A percentile compares a stretch with the other conserved stretches of the same genome.
phyloP scores from a whole-genome alignment of 2,797 vertebrate species.

The Sebastes jordani region DNA sequence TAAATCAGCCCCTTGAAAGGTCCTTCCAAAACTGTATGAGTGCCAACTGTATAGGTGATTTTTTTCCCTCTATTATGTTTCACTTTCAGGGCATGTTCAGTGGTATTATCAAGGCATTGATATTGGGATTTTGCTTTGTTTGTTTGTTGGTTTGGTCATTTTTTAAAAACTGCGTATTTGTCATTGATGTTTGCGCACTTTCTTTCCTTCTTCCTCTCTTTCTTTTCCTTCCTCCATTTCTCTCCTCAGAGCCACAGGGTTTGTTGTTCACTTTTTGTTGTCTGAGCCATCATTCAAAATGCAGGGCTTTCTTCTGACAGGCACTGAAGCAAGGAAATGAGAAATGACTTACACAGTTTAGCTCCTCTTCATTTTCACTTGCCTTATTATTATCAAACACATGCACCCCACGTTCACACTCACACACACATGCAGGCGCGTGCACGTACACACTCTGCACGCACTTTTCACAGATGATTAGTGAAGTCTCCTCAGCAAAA shows the following conservation, averaged over 20 bases:
- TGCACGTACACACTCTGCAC: neutral
- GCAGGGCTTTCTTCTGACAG: slow-evolving; percentile 75
- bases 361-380: slow-evolving; percentile 80
- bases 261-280: slow-evolving; percentile 79
- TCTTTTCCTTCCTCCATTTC: slow-evolving; percentile 22
- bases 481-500: slow-evolving; percentile 66
- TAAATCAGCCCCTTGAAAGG: slow-evolving; percentile 77
- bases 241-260: slow-evolving; percentile 63
- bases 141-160: slow-evolving; percentile 55
- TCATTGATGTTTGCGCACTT: slow-evolving; percentile 8
- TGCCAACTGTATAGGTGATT: slow-evolving; percentile 61
- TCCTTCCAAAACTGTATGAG: slow-evolving; percentile 68
- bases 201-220: neutral
- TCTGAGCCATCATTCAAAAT: slow-evolving; percentile 78
- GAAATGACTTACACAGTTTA: slow-evolving; percentile 82
- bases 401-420: neutral
- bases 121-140: slow-evolving; percentile 44
- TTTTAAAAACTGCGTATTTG: slow-evolving; percentile 34
- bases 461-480: slow-evolving; percentile 72
- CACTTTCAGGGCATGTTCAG: slow-evolving; percentile 59
- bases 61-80: slow-evolving; percentile 58
- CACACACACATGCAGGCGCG: neutral
- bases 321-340: slow-evolving; percentile 77
- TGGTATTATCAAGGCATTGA: slow-evolving; percentile 52
- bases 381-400: slow-evolving; percentile 74